Conservation (phyloP, 2,797 vertebrate genomes). For the Threskiornis aethiopicus region DNA sequence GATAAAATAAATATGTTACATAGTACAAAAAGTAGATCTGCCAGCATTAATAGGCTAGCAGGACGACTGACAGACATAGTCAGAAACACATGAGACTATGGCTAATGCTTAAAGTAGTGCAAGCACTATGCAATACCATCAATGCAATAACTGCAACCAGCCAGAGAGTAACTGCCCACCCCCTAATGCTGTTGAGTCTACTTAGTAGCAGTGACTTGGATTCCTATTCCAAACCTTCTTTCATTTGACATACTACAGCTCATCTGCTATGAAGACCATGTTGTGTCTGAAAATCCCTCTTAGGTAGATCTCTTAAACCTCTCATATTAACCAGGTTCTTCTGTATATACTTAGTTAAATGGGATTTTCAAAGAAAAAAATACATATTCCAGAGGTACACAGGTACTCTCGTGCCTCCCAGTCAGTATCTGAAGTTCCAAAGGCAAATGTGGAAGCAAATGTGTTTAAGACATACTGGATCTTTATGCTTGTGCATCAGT, state of each 20-base stretch:
- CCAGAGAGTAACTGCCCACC: background rate
- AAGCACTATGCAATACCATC: background rate
- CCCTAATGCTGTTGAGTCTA: background rate
- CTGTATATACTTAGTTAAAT: background rate
- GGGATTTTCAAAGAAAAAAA: background rate
- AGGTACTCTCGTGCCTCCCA: background rate
- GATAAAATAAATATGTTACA: background rate
- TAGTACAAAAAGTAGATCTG: background rate
- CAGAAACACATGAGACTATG: background rate
- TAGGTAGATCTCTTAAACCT: background rate
- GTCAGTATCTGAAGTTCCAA: background rate
- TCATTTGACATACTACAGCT: background rate
- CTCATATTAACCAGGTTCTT: background rate
- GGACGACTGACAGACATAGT: background rate
- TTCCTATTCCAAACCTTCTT: background rate
- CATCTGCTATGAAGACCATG: background rate
- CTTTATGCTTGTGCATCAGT: background rate
- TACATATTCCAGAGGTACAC: background rate
- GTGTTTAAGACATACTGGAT: background rate
- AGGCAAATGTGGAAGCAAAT: background rate
- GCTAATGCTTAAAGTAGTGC: background rate
- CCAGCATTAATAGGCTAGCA: background rate
- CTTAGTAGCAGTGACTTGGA: background rate
- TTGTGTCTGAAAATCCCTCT: background rate
- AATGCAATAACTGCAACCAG: background rate